phyloP scores from a whole-genome alignment of 1,140 invertebrate species.

The Tribolium castaneum region DNA sequence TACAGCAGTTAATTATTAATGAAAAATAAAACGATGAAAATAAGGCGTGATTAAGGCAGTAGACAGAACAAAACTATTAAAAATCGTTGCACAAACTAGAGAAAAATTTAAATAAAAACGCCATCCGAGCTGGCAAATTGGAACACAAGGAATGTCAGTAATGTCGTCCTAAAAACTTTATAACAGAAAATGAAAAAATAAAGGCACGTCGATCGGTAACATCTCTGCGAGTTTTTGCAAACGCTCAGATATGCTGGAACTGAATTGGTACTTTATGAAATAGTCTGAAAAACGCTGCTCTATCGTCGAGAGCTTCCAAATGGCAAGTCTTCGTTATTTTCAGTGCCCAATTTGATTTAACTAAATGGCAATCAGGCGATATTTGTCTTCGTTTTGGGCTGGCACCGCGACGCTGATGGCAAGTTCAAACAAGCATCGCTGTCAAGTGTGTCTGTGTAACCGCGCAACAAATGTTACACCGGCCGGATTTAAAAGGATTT shows the following conservation, averaged over 20 bases:
- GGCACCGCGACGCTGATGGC: background rate
- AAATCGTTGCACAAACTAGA: background rate
- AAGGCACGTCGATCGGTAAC: background rate
- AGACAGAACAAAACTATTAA: background rate
- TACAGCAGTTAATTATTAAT: too few relatives aligned
- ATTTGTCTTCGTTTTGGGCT: conserved; percentile 19
- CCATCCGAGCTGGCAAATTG: too few relatives aligned
- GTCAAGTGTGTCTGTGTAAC: conserved; percentile 13
- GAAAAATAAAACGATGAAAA: background rate
- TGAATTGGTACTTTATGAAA: too few relatives aligned
- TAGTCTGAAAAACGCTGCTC: too few relatives aligned
- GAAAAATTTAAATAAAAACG: too few relatives aligned
- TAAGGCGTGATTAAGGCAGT: background rate
- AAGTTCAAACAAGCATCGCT: conserved; percentile 23
- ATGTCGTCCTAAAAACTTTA: background rate
- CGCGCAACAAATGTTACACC: conserved; percentile 22
- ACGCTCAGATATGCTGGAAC: background rate
- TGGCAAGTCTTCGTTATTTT: background rate
- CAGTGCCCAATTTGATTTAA: background rate
- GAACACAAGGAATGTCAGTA: background rate
- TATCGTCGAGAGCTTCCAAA: too few relatives aligned
- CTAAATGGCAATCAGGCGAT: background rate
- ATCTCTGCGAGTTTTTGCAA: background rate
- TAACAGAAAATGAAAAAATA: background rate
- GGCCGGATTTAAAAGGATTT: conserved; percentile 23